Evolutionary conservation across 2,113 vertebrate genomes (phyloP), one percentile per base, ranked within the genome.

Genomic region (Actenoides hombroni): DNA sequence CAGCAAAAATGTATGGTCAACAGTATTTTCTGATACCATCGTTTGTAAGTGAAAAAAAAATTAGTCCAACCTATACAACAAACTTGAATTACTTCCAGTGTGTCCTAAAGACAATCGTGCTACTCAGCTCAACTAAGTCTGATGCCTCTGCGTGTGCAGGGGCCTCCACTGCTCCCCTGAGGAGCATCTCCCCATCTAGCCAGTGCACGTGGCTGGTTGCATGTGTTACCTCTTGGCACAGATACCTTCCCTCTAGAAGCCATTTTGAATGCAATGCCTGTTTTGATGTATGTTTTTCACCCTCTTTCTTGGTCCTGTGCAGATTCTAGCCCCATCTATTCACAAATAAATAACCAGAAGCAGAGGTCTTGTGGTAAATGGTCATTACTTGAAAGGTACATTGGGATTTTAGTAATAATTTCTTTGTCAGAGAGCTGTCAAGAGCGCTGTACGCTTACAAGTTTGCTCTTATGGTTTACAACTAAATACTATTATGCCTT

Each of bases 21-120:
- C 37, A 73, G 8, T 76, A 56, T 71, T 81, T 70, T 42, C 29
- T 59, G 40, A 59, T 37, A 28, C 49, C 9, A 11, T 75, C 8
- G 53, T 46, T 78, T 31, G 7, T 67, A 74, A 74, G 10, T 61
- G 33, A 29, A 26, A 74, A 26, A 74, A 51, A 64, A 44, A 35
- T 16, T 13, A 49, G 18, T 71, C 51, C 29, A 60, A 21, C 7
- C 9, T 53, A 7, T 67, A 25, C 11, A 44, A 60, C 13, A 77
- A 56, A 42, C 29, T 65, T 19, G n/a, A 0, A 18, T 81, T 61
- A 51, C 4, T 69, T 94, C 17, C 44, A 70, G 8, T 0, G 0
- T 48, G 44, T 57, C 11, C 21, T 35, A 48, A 29, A 61, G 20
- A n/a, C 31, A 70, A 2, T 39, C 10, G 10, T 48, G 16, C 74